These are phyloP conservation scores for Muntiacus reevesi DNA, from an alignment of 2,113 vertebrate genomes.

Conservation along the genomic window DNA sequence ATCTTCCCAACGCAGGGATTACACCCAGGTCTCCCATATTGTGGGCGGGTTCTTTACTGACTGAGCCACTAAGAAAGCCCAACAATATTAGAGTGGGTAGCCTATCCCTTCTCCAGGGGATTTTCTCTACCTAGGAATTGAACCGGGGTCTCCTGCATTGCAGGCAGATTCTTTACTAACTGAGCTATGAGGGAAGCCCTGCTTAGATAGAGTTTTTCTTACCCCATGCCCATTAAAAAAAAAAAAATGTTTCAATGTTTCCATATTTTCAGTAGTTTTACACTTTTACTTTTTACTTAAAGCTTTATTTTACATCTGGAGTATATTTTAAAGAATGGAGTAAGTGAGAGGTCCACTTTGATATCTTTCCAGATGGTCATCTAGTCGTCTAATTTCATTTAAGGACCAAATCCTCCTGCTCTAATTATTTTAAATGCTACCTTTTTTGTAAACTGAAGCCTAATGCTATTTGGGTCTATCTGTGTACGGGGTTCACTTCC, in stretches of 20 bases:
- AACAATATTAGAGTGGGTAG: neutral
- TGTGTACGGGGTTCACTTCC: neutral
- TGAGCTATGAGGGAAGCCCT: neutral
- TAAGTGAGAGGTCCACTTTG: neutral
- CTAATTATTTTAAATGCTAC: neutral
- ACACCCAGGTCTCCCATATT: neutral
- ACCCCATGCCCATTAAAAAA: neutral
- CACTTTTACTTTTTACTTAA: neutral
- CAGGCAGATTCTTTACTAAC: neutral
- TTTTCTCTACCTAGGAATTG: neutral
- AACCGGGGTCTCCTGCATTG: neutral
- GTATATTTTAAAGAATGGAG: neutral
- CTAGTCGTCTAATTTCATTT: neutral
- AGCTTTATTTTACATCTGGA: neutral
- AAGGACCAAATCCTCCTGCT: neutral
- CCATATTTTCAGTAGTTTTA: neutral
- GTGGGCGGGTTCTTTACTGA: neutral
- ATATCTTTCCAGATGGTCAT: neutral
- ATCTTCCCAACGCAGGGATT: neutral
- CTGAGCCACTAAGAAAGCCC: neutral
- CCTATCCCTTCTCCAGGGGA: neutral
- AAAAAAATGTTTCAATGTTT: neutral
- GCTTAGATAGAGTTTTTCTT: neutral
- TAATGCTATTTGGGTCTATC: neutral
- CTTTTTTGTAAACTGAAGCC: neutral